phyloP scores from a whole-genome alignment of 2,113 vertebrate species.

The Nanorana parkeri region DNA sequence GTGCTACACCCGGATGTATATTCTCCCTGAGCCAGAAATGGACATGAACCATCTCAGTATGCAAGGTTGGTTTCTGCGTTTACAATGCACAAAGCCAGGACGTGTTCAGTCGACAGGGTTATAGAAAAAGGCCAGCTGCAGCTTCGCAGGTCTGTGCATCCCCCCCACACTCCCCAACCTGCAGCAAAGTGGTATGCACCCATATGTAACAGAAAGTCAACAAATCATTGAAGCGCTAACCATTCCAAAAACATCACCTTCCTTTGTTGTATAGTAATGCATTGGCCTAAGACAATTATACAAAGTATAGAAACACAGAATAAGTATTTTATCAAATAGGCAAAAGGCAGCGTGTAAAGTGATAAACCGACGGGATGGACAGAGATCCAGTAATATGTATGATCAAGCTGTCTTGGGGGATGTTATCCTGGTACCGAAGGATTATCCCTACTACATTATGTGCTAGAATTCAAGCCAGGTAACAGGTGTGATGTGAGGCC shows the following conservation, averaged over 20 bases:
- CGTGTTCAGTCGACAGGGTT: too few relatives aligned
- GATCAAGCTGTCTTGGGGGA: not conserved
- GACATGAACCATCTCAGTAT: not conserved
- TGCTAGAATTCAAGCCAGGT: too few relatives aligned
- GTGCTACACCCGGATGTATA: not conserved
- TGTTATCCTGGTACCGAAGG: too few relatives aligned
- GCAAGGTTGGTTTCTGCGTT: too few relatives aligned
- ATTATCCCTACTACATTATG: not conserved
- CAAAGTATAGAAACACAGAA: not conserved
- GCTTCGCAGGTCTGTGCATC: too few relatives aligned
- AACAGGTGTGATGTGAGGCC: too few relatives aligned
- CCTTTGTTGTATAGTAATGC: not conserved
- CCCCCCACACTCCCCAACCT: too few relatives aligned
- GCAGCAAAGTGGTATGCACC: too few relatives aligned
- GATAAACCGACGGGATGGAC: not conserved
- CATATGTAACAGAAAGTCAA: too few relatives aligned
- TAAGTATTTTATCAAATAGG: not conserved
- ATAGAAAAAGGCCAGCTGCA: too few relatives aligned
- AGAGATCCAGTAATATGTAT: not conserved
- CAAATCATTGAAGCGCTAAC: not conserved
- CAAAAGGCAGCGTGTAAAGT: not conserved
- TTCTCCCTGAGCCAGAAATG: constrained; percentile 38
- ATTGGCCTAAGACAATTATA: not conserved
- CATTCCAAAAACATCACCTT: not conserved
- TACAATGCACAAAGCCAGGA: too few relatives aligned